These are phyloP conservation scores for Perca schrenkii DNA, from an alignment of 2,113 vertebrate species.

Conservation along the genomic window DNA sequence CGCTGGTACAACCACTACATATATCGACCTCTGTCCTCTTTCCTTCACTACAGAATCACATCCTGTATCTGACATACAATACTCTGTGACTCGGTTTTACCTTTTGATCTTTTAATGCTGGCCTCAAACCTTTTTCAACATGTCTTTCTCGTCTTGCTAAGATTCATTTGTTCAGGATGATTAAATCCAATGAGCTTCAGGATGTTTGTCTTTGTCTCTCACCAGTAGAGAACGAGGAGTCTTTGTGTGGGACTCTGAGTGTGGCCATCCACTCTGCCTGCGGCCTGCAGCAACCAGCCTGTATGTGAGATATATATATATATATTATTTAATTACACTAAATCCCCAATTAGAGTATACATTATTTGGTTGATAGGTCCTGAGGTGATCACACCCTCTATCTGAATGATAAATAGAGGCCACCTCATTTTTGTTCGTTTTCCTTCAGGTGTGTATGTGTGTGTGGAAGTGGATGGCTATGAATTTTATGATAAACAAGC, in stretches of 20 bases:
- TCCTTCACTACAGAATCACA: conserved; percentile 1
- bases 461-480: conserved; percentile 82
- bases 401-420: background rate
- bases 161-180: background rate
- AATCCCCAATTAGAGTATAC: background rate
- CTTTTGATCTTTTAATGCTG: background rate
- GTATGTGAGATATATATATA: conserved; percentile 53
- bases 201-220: conserved; percentile 29
- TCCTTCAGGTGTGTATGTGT: conserved; percentile 77
- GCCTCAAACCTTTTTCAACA: background rate
- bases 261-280: conserved; percentile 79
- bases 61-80: conserved; percentile 33
- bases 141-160: background rate
- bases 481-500: conserved; percentile 76
- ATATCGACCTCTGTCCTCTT: background rate
- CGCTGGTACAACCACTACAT: conserved; percentile 50
- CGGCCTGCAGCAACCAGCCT: conserved; percentile 76
- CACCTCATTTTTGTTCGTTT: background rate
- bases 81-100: background rate
- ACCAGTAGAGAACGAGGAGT: conserved; percentile 46
- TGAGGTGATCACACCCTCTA: background rate
- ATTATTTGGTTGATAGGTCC: no score
- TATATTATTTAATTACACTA: no score
- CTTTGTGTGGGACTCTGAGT: conserved; percentile 79
- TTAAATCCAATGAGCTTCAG: background rate